Conservation (phyloP, 2,113 vertebrate species). For the Aldabrachelys gigantea region DNA sequence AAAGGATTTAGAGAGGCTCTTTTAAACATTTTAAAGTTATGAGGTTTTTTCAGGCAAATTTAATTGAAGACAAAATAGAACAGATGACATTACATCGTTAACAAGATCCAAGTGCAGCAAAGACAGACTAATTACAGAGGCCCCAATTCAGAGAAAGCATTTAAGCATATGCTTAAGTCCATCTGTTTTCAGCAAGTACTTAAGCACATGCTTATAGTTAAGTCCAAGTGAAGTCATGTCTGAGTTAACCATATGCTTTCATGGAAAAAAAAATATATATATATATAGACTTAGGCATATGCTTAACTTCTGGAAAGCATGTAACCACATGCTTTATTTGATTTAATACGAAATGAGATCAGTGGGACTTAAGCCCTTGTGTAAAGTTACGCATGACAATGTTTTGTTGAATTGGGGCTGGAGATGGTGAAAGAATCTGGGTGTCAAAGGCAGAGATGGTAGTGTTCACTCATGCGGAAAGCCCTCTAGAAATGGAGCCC, state of each 20-base stretch:
- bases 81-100: neutral
- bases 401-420: slow-evolving; percentile 30
- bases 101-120: neutral
- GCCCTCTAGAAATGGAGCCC: neutral
- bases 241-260: slow-evolving; percentile 21
- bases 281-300: slow-evolving; percentile 17
- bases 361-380: neutral
- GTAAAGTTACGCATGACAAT: neutral
- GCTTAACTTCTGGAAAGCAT: slow-evolving; percentile 34
- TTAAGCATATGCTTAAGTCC: slow-evolving; percentile 4
- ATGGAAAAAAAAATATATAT: neutral
- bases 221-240: slow-evolving; percentile 24
- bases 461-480: neutral
- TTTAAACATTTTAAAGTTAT: slow-evolving; percentile 48
- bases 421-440: slow-evolving; percentile 3
- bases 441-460: neutral
- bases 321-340: neutral
- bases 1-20: slow-evolving; percentile 41
- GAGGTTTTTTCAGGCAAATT: slow-evolving; percentile 39
- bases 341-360: neutral
- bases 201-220: neutral
- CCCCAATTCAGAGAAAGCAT: slow-evolving; percentile 4
- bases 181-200: neutral
- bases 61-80: slow-evolving; percentile 24
- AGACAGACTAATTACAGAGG: slow-evolving; percentile 3